A percentile compares a stretch with the other conserved stretches of the same genome.
These are phyloP conservation scores for Acronicta alni DNA, from an alignment of 2,888 invertebrate species.

Conservation along the genomic window DNA sequence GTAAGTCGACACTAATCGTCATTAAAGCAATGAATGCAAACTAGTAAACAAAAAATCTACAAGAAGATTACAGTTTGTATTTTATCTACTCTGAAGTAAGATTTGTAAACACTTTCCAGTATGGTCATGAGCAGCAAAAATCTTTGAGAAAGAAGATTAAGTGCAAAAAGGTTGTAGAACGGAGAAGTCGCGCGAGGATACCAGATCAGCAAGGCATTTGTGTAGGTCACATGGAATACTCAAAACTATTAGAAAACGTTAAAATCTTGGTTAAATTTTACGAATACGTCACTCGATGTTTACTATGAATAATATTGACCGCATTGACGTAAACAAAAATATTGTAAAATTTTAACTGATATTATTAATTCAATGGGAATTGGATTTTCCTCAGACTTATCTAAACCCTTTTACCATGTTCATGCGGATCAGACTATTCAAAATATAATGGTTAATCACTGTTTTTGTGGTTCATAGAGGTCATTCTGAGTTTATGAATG, in stretches of 20 bases:
- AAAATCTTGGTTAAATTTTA: neutral
- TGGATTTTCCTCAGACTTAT: conserved; percentile 13
- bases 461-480: conserved; percentile 15
- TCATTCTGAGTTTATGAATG: conserved; percentile 32
- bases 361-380: conserved; percentile 15
- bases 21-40: conserved; percentile 10
- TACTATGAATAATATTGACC: conserved; percentile 11
- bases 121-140: conserved; percentile 1
- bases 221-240: too few relatives aligned
- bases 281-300: neutral
- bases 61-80: neutral
- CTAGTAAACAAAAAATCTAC: conserved; percentile 6
- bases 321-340: conserved; percentile 45
- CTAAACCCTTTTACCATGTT: conserved; percentile 11
- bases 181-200: too few relatives aligned
- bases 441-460: conserved; percentile 3
- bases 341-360: conserved; percentile 11
- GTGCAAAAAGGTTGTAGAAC: neutral
- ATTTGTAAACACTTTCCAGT: neutral
- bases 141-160: conserved; percentile 6
- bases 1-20: conserved; percentile 21
- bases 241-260: too few relatives aligned
- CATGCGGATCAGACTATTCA: conserved; percentile 2
- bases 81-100: neutral
- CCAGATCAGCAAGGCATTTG: too few relatives aligned